A percentile compares a stretch with the other conserved stretches of the same genome.
phyloP scores from a whole-genome alignment of 2,113 vertebrate species.

The Cyrtonyx montezumae region DNA sequence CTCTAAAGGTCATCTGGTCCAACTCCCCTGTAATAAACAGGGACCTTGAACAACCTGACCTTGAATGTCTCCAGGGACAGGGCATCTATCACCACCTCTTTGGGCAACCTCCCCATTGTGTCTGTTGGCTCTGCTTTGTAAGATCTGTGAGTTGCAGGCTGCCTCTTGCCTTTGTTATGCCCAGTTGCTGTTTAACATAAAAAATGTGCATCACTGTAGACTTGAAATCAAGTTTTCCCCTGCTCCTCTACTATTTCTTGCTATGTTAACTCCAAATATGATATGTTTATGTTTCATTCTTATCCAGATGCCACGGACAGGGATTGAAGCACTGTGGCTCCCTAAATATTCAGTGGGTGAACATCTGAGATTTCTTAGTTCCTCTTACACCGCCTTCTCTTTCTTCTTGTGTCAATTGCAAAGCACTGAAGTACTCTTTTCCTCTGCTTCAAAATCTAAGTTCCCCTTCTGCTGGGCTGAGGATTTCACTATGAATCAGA shows the following conservation, averaged over 20 bases:
- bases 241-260: neutral
- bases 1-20: no score
- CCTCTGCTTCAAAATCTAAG: slow-evolving; percentile 26
- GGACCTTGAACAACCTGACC: no score
- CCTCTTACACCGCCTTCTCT: slow-evolving; percentile 39
- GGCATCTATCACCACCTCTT: no score
- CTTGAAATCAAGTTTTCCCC: neutral
- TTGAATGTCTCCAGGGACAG: no score
- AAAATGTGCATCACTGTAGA: accelerated
- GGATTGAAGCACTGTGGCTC: slow-evolving; percentile 13
- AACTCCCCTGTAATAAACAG: no score
- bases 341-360: slow-evolving; percentile 48
- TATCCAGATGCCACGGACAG: slow-evolving; percentile 3
- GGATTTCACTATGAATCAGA: slow-evolving; percentile 56
- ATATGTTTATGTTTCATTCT: neutral
- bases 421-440: slow-evolving; percentile 26
- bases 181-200: neutral
- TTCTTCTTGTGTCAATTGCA: slow-evolving; percentile 38
- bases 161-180: neutral
- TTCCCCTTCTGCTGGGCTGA: slow-evolving; percentile 53
- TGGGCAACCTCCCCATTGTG: no score
- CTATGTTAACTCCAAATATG: neutral
- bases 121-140: accelerated
- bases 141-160: neutral
- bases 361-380: slow-evolving; percentile 43